Base-by-base conservation (phyloP, 2,888 invertebrate genomes). In the Lymantria monacha region DNA sequence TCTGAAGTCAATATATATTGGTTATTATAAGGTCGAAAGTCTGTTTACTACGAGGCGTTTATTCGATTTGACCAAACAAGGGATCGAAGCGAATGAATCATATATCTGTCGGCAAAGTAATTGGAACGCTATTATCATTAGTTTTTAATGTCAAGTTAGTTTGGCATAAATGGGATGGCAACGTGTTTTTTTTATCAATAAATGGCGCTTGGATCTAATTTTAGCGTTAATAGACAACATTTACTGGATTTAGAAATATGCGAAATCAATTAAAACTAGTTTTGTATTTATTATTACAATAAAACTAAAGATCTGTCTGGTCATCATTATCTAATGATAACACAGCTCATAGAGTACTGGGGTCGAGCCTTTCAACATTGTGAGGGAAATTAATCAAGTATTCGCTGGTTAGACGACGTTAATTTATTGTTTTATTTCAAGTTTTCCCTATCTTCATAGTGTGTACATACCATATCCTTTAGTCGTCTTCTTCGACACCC, bases 1-100 rank as follows among this genome's bases (percentile, higher is more conserved):
- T 42, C 3, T 48, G 41, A 51, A 56, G 45, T 64, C 63, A 48
- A 30, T 42, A 51, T 54, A 44, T 30, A 50, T 40, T 62, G 55
- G 66, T n/a, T 10, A 36, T 1, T 42, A 49, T 70, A 76, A 80
- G 79, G 78, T 74, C 72, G 66, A 56, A 51, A 69, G 52, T 68
- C 66, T 63, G 38, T 64, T 70, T 71, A 63, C 61, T 64, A 69
- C 55, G 59, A 59, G 60, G 61, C 61, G 68, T 65, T 59, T 61
- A 69, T 75, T 74, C 69, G 72, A 79, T 82, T 78, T 81, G 72
- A 70, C 81, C 81, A 78, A 72, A 81, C 56, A 79, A 69, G 82
- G 78, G 66, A 55, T 66, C 58, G 68, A 53, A 58, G 48, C 47
- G 46, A 63, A 70, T 79, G 80, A 78, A 61, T 79, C 79, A 79